These are phyloP conservation scores for Stichodactyla helianthus DNA, from an alignment of 64 coral and sea anemone species.

Conservation along the genomic window DNA sequence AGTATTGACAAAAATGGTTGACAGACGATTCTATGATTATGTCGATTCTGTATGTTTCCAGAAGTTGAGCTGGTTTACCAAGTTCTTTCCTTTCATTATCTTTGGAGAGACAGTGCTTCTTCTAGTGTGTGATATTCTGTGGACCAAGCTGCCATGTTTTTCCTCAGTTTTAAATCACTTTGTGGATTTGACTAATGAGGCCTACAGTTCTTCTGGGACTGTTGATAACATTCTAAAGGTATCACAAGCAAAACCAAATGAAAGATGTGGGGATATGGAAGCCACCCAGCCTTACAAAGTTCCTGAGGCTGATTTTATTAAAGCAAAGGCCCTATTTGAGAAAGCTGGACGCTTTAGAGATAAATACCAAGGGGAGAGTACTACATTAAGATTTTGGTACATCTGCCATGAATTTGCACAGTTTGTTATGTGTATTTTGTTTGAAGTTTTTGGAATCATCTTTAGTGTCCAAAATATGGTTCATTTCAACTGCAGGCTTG, in stretches of 20 bases:
- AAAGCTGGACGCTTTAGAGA: too few species aligned
- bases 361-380: too few species aligned
- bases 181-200: background rate
- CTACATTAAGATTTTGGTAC: background rate
- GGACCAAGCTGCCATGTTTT: constrained; percentile 29
- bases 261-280: too few species aligned
- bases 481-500: background rate
- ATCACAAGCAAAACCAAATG: background rate
- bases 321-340: too few species aligned
- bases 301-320: too few species aligned
- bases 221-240: background rate
- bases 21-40: constrained; percentile 21
- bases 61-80: background rate
- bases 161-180: constrained; percentile 47
- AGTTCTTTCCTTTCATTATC: constrained; percentile 10
- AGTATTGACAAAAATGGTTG: constrained; percentile 8
- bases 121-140: background rate
- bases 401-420: background rate
- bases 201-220: background rate
- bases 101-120: background rate
- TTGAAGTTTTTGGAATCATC: background rate
- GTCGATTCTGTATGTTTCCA: constrained; percentile 18
- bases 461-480: background rate
- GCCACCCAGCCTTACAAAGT: too few species aligned
- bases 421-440: background rate